phyloP scores from a whole-genome alignment of 1,140 invertebrate genomes.

The Ylistrum balloti region DNA sequence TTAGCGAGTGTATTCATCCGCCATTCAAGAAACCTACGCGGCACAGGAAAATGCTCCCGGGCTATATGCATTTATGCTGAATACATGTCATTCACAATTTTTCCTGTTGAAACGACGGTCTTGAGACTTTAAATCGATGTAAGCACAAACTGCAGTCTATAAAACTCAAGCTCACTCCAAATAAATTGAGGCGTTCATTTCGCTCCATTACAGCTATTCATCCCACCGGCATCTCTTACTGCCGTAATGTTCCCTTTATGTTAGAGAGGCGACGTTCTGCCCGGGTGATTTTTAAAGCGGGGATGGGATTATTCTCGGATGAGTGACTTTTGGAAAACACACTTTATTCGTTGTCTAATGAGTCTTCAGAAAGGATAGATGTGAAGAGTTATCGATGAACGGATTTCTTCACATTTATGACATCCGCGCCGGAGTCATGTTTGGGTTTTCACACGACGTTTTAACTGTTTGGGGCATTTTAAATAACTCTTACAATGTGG shows the following conservation, averaged over 20 bases:
- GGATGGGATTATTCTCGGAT: conserved; percentile 56
- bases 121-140: conserved; percentile 47
- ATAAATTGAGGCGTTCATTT: conserved; percentile 61
- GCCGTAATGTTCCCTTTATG: conserved; percentile 58
- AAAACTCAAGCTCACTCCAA: conserved; percentile 54
- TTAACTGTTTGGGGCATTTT: conserved; percentile 53
- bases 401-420: conserved; percentile 53
- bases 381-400: conserved; percentile 54
- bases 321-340: conserved; percentile 57
- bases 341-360: conserved; percentile 60
- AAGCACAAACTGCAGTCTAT: conserved; percentile 56
- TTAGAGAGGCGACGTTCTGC: conserved; percentile 58
- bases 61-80: background rate
- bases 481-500: conserved; percentile 56
- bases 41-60: background rate
- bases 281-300: conserved; percentile 47
- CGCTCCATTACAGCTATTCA: conserved; percentile 60
- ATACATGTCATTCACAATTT: conserved; percentile 32
- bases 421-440: conserved; percentile 56
- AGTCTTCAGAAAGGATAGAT: conserved; percentile 55
- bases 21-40: background rate
- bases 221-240: conserved; percentile 43
- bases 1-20: background rate
- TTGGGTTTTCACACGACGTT: conserved; percentile 58
- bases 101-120: background rate